Conservation (phyloP, 2,888 invertebrate genomes). For the Epistrophe grossulariae region DNA sequence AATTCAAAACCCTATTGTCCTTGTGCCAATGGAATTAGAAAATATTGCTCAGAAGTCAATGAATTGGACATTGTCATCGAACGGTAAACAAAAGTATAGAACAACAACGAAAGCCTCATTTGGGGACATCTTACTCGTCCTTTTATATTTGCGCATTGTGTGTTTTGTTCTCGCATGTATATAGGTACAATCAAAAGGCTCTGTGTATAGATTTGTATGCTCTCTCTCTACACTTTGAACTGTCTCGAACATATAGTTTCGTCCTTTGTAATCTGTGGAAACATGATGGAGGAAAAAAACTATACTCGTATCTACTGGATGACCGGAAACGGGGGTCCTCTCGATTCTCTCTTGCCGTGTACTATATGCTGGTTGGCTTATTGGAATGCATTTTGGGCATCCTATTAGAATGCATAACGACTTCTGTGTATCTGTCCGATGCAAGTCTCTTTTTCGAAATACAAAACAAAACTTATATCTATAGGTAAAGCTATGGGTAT, state of each 20-base stretch:
- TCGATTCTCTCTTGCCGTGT: not conserved
- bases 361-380: slow-evolving; percentile 45
- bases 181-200: not conserved
- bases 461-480: slow-evolving; percentile 58
- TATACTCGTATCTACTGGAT: not conserved
- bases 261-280: slow-evolving; percentile 74
- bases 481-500: not conserved
- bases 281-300: slow-evolving; percentile 57
- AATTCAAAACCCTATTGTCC: slow-evolving; percentile 72
- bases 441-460: slow-evolving; percentile 55
- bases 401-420: slow-evolving; percentile 67
- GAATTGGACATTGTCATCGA: slow-evolving; percentile 75
- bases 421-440: slow-evolving; percentile 73
- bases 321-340: slow-evolving; percentile 26
- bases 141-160: slow-evolving; percentile 37
- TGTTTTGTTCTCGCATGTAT: slow-evolving; percentile 13
- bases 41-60: slow-evolving; percentile 72
- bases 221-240: slow-evolving; percentile 63
- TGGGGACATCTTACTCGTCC: slow-evolving; percentile 49
- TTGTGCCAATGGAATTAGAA: slow-evolving; percentile 67
- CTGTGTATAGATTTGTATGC: not conserved
- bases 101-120: slow-evolving; percentile 23
- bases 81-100: slow-evolving; percentile 52
- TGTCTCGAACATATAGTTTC: slow-evolving; percentile 76
- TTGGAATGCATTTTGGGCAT: slow-evolving; percentile 60